Evolutionary conservation across 2,113 vertebrate species (phyloP).

Genomic region (Pygoscelis antarcticus): DNA sequence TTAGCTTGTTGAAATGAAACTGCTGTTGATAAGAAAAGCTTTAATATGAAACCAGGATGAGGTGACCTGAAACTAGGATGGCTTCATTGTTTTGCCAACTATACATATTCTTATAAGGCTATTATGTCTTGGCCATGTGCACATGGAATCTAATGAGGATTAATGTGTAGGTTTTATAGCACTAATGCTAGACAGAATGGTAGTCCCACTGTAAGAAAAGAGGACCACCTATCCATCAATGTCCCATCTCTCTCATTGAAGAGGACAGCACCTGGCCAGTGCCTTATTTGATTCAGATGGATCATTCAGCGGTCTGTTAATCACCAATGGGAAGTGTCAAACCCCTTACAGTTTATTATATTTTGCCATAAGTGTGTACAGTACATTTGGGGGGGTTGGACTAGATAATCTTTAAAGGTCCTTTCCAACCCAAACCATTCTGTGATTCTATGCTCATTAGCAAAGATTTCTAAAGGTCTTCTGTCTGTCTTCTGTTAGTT

Average conservation of each 20-base stretch:
- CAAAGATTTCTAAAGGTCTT: neutral
- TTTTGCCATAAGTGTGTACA: neutral
- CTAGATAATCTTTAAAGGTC: neutral
- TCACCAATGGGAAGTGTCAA: neutral
- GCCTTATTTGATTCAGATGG: neutral
- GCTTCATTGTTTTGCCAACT: slow-evolving; percentile 50
- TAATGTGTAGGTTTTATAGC: neutral
- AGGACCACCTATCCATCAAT: neutral
- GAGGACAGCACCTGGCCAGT: neutral
- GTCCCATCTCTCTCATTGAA: neutral
- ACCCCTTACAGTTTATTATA: neutral
- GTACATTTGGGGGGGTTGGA: fast-evolving
- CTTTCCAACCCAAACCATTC: neutral
- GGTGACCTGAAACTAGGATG: slow-evolving; percentile 36
- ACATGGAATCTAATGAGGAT: neutral
- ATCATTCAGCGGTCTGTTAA: neutral
- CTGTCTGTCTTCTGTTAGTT: neutral
- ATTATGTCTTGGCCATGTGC: neutral
- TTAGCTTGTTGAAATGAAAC: slow-evolving; percentile 64
- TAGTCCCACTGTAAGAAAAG: neutral
- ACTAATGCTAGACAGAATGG: neutral
- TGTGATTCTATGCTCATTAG: neutral
- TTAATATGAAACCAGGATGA: slow-evolving; percentile 41
- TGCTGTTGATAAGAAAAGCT: slow-evolving; percentile 49
- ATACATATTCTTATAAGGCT: neutral